Conservation (phyloP, 2,797 vertebrate species). For the Diplodus puntazzo region DNA sequence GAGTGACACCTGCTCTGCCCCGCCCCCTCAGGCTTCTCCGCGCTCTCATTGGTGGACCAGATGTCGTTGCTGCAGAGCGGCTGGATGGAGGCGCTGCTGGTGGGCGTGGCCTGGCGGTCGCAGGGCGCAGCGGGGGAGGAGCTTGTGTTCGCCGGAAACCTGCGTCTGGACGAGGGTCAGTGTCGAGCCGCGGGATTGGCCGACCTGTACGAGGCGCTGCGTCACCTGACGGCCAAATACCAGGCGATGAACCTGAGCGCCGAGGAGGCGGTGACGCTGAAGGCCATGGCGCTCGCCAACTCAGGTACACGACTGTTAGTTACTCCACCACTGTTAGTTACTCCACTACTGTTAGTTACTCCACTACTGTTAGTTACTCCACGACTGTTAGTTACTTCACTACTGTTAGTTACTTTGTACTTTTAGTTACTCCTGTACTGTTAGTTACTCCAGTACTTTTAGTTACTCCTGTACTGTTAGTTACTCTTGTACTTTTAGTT, state of each 20-base stretch:
- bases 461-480: too few relatives aligned
- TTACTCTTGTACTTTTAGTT: too few relatives aligned
- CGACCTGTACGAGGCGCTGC: conserved; percentile 75
- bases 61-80: conserved; percentile 84
- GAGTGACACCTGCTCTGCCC: conserved; percentile 18
- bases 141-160: conserved; percentile 80
- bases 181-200: conserved; percentile 73
- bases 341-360: too few relatives aligned
- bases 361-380: too few relatives aligned
- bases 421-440: too few relatives aligned
- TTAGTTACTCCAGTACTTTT: too few relatives aligned
- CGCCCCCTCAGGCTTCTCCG: conserved; percentile 74
- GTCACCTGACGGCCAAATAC: conserved; percentile 78
- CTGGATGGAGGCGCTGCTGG: conserved; percentile 85
- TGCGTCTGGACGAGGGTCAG: conserved; percentile 70
- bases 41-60: conserved; percentile 84
- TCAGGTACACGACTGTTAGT: conserved; percentile 66
- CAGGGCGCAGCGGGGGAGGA: conserved; percentile 60
- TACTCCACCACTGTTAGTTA: too few relatives aligned
- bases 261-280: conserved; percentile 80
- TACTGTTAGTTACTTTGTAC: too few relatives aligned
- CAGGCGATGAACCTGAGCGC: conserved; percentile 74
- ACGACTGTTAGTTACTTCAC: too few relatives aligned
- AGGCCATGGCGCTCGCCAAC: conserved; percentile 83
- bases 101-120: conserved; percentile 81